Evolutionary conservation across 2,113 vertebrate species (phyloP), one percentile per base, ranked within the genome.

Genomic region (Drymodes brunneopygia): DNA sequence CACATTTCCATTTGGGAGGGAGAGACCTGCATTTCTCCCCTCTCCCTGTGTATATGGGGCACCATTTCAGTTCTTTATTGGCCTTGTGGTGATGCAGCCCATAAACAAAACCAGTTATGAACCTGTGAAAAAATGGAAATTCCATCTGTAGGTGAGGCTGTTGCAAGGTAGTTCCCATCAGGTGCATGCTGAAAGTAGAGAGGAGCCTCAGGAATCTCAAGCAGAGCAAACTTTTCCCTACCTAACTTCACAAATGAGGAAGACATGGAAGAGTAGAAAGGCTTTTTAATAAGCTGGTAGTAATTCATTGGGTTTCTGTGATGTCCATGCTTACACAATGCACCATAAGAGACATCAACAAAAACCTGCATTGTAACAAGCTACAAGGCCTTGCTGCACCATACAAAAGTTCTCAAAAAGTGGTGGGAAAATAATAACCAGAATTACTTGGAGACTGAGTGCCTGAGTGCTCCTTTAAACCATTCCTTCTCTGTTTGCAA

Each of bases 371-470:
- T 19, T 29, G 7, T 38, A 77, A 21, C 21, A 65, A 70, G 19
- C 12, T 56, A 3, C 1, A 3, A 8, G 19, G 15, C n/a, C 5
- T 1, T 56, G 40, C 28, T 69, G 50, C 31, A 23, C 56, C 6
- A 0, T 9, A 31, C 20, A 47, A 9, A 84, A 51, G 31, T 45
- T 87, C 81, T 74, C 27, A 44, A 56, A 44, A 20, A 27, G 33
- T 6, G 4, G 17, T 22, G 81, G 60, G 56, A 78, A 67, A 89
- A 72, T 14, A 80, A 40, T 8, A n/a, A 50, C n/a, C 65, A 70
- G 42, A 80, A 69, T 65, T 48, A 42, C 11, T 6, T 12, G 4
- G 81, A 66, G 35, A 24, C 8, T 36, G 18, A 45, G 5, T 12
- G 8, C 48, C 20, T 66, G 38, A 51, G 31, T 23, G 10, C 11